Base-by-base conservation (phyloP, 64 coral and sea anemone species). In the Montipora efflorescens region DNA sequence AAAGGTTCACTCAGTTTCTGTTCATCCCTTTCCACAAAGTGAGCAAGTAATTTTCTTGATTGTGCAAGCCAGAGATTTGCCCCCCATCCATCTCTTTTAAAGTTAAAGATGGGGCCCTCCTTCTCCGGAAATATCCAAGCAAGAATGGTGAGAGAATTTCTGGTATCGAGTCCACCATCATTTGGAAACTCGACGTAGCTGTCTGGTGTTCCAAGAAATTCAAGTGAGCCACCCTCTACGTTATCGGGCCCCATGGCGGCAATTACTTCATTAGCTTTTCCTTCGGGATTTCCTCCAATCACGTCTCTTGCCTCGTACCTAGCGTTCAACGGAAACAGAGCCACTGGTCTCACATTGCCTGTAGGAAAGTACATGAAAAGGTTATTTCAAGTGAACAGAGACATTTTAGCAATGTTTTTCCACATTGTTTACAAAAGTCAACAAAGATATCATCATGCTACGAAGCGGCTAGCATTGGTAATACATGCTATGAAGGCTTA, bases 141-240 rank as follows among this genome's bases (percentile, higher is more conserved):
- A 25, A 92, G 80, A 58, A 92, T 74, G 3, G 90, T 84, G 15
- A 92, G 49, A 10, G 90, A 70, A 48, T 72, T 36, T 58, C 49
- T 92, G 59, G 52, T 77, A 22, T 92, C 90, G 4, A 84, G 16
- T 74, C 59, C 58, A 8, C 48, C 82, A 44, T 92, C 70, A 74
- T 83, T 85, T 77, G 80, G 79, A 61, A 92, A 71, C 71, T 92
- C 90, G 14, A 92, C 84, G 16, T 75, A 92, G 79, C 90, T 92
- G 18, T 92, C 53, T 22, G 80, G 70, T 64, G 70, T 76, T 23
- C 90, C 90, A 48, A 62, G 52, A 20, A 92, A 92, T 55, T 50
- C 74, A 48, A 75, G 74, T 21, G 90, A 83, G 49, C 80, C 90
- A 47, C 21, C 79, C 64, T 81, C 79, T 8, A 81, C 5, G 47